These are phyloP conservation scores for Saiga tatarica DNA, from an alignment of 2,113 vertebrate species.

Conservation along the genomic window DNA sequence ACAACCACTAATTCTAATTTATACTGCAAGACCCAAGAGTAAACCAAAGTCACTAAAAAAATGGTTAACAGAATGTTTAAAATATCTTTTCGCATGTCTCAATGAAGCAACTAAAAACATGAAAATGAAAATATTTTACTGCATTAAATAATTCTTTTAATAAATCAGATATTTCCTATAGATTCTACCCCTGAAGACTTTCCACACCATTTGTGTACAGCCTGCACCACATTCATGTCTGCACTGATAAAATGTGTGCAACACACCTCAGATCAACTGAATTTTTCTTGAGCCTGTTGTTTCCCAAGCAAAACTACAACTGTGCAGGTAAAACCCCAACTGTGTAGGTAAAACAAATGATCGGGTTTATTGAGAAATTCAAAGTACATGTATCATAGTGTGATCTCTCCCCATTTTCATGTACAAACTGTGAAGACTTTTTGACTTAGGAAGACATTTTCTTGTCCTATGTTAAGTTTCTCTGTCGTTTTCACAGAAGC, in stretches of 20 bases:
- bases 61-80: neutral
- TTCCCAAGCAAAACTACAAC: neutral
- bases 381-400: neutral
- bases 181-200: neutral
- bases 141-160: neutral
- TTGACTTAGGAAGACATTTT: neutral
- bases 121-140: neutral
- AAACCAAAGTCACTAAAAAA: neutral
- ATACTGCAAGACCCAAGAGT: neutral
- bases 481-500: neutral
- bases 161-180: neutral
- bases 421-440: neutral
- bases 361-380: conserved; percentile 16
- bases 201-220: neutral
- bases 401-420: neutral
- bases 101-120: neutral
- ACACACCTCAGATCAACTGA: neutral
- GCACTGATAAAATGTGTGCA: neutral
- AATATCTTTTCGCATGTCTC: neutral
- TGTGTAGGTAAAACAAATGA: neutral
- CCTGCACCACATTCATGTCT: neutral
- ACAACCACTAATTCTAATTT: neutral
- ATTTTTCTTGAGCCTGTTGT: accelerated
- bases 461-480: neutral
- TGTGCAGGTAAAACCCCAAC: neutral